Conservation (phyloP, 2,113 vertebrate species). For the Tragelaphus strepsiceros region DNA sequence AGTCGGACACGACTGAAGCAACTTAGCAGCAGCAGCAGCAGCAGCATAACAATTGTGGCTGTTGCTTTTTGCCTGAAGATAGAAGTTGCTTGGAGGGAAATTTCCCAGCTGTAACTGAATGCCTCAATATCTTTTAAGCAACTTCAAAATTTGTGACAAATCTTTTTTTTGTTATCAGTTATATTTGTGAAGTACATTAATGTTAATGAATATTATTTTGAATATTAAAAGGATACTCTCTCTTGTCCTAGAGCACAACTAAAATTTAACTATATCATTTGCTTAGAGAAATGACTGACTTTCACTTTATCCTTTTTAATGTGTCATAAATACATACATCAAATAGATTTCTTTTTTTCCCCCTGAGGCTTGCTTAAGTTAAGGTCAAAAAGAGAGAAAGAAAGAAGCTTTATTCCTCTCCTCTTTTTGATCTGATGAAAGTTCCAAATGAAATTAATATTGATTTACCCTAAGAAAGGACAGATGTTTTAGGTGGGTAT, state of each 20-base stretch:
- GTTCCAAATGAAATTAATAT: slow-evolving; percentile 45
- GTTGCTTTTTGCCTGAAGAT: neutral
- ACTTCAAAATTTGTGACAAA: neutral
- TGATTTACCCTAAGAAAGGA: slow-evolving; percentile 40
- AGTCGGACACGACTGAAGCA: too few relatives aligned
- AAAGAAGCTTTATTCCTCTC: neutral
- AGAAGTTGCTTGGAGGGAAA: neutral
- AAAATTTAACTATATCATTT: slow-evolving; percentile 54
- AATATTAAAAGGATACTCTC: neutral
- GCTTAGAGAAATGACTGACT: slow-evolving; percentile 3
- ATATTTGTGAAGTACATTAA: neutral
- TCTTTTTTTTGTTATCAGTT: neutral
- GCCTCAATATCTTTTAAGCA: neutral
- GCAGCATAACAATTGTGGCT: neutral
- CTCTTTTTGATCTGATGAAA: slow-evolving; percentile 20
- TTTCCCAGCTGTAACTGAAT: neutral
- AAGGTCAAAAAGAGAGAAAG: neutral
- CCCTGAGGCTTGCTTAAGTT: neutral
- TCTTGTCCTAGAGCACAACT: neutral
- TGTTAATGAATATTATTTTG: neutral
- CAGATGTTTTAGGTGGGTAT: neutral
- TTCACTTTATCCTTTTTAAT: neutral
- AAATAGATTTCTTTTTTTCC: neutral
- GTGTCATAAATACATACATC: neutral
- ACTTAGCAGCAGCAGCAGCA: too few relatives aligned